Evolutionary conservation across 1,140 invertebrate species (phyloP).

Genomic region (Danaus melanippus): DNA sequence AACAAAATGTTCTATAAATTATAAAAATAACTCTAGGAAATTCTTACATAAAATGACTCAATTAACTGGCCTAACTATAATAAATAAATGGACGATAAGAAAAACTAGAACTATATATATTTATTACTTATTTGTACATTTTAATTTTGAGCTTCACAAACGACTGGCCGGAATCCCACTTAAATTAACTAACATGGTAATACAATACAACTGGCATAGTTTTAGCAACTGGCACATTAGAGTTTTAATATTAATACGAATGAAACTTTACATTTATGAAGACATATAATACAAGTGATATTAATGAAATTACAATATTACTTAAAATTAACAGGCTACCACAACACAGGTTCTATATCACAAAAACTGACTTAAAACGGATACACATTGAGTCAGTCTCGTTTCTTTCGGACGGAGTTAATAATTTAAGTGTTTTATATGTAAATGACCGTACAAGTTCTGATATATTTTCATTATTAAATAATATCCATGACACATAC

Average conservation of each 20-base stretch:
- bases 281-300: no score
- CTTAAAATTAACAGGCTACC: no score
- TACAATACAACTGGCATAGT: conserved; percentile 34
- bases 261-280: conserved; percentile 1
- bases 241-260: conserved; percentile 5
- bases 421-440: no score
- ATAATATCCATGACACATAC: conserved; percentile 7
- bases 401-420: no score
- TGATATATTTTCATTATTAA: no score
- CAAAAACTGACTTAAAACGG: no score
- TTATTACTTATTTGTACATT: conserved; percentile 59
- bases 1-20: conserved; percentile 39
- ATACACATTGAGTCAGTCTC: no score
- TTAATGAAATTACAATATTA: no score
- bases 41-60: conserved; percentile 50
- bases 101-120: no score
- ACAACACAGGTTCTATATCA: no score
- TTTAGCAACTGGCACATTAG: conserved; percentile 30
- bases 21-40: conserved; percentile 33
- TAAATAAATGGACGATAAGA: conserved; percentile 57
- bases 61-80: conserved; percentile 67
- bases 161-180: conserved; percentile 63
- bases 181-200: conserved; percentile 48
- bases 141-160: conserved; percentile 60
- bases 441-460: no score